phyloP scores from a whole-genome alignment of 2,888 invertebrate species.

The Loripinus fragilis region DNA sequence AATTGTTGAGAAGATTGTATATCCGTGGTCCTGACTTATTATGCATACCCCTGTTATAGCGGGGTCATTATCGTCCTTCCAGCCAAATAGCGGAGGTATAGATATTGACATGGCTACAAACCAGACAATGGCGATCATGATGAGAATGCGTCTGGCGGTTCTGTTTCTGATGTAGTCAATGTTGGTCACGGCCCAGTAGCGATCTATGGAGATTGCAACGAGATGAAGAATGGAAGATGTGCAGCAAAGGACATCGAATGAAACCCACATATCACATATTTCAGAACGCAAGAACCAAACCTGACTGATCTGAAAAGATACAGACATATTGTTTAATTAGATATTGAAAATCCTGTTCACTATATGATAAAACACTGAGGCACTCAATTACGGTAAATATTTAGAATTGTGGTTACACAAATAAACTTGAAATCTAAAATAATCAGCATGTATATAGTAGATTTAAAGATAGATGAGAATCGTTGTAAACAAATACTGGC shows the following conservation, averaged over 20 bases:
- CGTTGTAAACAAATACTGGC: too few species aligned
- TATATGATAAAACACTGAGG: too few species aligned
- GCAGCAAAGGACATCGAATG: slow-evolving; percentile 98
- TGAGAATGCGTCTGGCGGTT: slow-evolving; percentile 90
- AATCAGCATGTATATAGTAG: too few species aligned
- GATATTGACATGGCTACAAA: slow-evolving; percentile 95
- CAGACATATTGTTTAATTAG: too few species aligned
- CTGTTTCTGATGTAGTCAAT: slow-evolving; percentile 98
- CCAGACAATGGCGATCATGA: slow-evolving; percentile 97
- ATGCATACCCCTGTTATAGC: slow-evolving; percentile 88
- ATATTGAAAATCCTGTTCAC: too few species aligned
- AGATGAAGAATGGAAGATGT: slow-evolving; percentile 98
- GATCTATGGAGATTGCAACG: slow-evolving; percentile 97
- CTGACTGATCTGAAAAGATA: slow-evolving; percentile 61
- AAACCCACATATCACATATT: slow-evolving; percentile 97
- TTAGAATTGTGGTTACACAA: too few species aligned
- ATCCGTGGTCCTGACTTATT: slow-evolving; percentile 94
- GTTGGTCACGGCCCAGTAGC: slow-evolving; percentile 99
- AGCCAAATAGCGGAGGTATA: slow-evolving; percentile 93
- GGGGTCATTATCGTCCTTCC: slow-evolving; percentile 76
- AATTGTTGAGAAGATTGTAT: slow-evolving; percentile 97
- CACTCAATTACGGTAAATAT: too few species aligned
- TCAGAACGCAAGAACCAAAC: slow-evolving; percentile 94
- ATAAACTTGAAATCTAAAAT: too few species aligned
- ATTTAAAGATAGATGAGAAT: too few species aligned